A percentile compares a stretch with the other conserved stretches of the same genome.
Conservation (phyloP, 2,888 invertebrate genomes). For the Palloptera scutellata region DNA sequence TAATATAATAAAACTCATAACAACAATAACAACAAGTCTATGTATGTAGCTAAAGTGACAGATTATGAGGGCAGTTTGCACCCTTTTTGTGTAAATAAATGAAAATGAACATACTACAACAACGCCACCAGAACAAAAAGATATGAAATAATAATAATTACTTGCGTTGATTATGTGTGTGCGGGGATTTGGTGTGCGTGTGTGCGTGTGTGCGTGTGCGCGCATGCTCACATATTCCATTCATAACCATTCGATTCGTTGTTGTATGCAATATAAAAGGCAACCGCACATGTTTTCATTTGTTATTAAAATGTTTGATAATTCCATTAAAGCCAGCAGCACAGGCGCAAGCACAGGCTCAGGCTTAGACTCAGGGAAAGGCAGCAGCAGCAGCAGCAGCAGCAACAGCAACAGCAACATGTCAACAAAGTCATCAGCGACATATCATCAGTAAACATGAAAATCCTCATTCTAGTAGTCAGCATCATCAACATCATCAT, state of each 20-base stretch:
- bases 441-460: too few species aligned
- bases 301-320: constrained; percentile 62
- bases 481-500: constrained; percentile 41
- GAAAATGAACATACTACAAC: constrained; percentile 25
- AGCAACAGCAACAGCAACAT: constrained; percentile 36
- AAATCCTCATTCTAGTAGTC: constrained; percentile 24
- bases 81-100: constrained; percentile 28
- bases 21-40: constrained; percentile 13
- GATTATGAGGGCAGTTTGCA: constrained; percentile 48
- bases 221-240: constrained; percentile 36
- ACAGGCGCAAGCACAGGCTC: too few species aligned
- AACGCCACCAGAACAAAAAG: constrained; percentile 7
- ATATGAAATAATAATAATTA: constrained; percentile 1
- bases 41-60: constrained; percentile 33
- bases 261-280: constrained; percentile 49
- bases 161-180: constrained; percentile 31
- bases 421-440: constrained; percentile 34
- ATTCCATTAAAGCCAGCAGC: constrained; percentile 53
- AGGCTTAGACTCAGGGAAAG: too few species aligned
- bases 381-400: constrained; percentile 29
- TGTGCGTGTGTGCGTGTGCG: constrained; percentile 28
- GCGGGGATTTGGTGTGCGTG: constrained; percentile 34
- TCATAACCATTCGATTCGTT: background rate
- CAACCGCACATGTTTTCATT: constrained; percentile 61
- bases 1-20: too few species aligned